phyloP scores from a whole-genome alignment of 2,113 vertebrate species.

The Excalfactoria chinensis region DNA sequence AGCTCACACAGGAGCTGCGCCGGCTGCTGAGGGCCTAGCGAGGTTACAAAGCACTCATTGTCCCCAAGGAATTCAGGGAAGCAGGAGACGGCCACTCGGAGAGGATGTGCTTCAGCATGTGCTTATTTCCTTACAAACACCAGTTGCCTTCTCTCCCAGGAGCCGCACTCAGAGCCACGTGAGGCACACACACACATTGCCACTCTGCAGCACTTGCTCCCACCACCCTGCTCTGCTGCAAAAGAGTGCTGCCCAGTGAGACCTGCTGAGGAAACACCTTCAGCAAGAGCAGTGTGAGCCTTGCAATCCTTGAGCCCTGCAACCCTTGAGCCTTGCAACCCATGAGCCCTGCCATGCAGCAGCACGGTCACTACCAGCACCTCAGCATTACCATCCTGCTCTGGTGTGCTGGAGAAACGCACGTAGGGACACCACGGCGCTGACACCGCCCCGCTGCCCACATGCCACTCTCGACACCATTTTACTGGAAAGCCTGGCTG shows the following conservation, averaged over 20 bases:
- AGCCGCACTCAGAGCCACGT: accelerated
- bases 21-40: neutral
- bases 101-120: neutral
- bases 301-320: neutral
- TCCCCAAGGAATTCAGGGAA: neutral
- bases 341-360: neutral
- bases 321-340: neutral
- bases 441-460: neutral
- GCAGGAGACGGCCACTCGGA: neutral
- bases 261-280: neutral
- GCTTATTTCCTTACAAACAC: neutral
- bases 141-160: neutral
- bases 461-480: neutral
- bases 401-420: neutral
- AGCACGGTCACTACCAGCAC: neutral
- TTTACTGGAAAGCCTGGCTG: neutral
- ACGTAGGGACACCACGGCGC: neutral
- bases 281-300: no score
- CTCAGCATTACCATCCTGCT: neutral
- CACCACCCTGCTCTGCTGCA: accelerated
- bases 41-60: slow-evolving; percentile 7
- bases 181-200: accelerated
- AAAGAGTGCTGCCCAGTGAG: neutral
- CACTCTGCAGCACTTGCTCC: neutral
- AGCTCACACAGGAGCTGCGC: neutral